Conservation (phyloP, 2,888 invertebrate species). For the Sepiola atlantica region DNA sequence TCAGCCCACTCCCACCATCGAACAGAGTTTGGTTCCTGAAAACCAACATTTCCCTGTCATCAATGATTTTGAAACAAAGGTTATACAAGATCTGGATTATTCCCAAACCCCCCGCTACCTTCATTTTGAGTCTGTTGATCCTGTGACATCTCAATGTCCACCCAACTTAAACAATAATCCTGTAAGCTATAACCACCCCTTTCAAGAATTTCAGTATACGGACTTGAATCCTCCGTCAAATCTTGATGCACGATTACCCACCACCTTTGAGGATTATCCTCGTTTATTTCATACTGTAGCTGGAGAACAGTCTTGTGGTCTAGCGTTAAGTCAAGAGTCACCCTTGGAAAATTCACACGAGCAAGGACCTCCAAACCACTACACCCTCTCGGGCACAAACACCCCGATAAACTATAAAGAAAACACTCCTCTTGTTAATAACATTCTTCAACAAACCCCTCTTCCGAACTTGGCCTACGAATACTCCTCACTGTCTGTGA, state of each 20-base stretch:
- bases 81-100: neutral
- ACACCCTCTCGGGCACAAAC: neutral
- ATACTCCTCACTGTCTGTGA: neutral
- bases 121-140: neutral
- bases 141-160: neutral
- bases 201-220: neutral
- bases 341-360: neutral
- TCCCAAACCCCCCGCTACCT: neutral
- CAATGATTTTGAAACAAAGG: neutral
- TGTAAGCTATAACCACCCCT: neutral
- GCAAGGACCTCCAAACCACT: neutral
- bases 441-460: neutral
- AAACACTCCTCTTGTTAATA: neutral
- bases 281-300: neutral
- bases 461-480: neutral
- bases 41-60: neutral
- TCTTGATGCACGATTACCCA: neutral
- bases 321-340: neutral
- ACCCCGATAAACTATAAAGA: neutral
- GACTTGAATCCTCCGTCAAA: neutral
- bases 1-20: neutral
- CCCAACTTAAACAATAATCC: neutral
- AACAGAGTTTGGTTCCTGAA: neutral
- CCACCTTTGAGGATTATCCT: neutral
- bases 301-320: neutral